phyloP scores from a whole-genome alignment of 2,113 vertebrate genomes.

The Pituophis catenifer region DNA sequence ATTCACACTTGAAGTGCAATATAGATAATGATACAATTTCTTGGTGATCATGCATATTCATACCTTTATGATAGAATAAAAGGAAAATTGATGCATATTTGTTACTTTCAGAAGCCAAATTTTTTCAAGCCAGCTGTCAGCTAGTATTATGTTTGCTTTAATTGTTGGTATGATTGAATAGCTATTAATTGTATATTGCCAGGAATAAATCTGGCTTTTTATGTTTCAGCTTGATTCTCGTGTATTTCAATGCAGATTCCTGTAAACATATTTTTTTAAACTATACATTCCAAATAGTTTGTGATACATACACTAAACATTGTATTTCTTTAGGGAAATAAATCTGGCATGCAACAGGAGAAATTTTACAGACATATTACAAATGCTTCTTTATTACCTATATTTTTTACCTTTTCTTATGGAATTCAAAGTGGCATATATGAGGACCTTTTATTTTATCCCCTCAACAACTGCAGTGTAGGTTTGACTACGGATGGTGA shows the following conservation, averaged over 20 bases:
- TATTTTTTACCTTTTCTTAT: conserved; percentile 11
- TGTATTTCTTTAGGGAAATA: background rate
- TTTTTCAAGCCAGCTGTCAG: conserved; percentile 52
- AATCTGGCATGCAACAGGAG: background rate
- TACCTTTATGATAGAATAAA: conserved; percentile 35
- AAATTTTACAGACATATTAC: background rate
- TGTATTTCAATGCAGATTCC: conserved; percentile 42
- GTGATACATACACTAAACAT: background rate
- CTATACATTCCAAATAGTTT: background rate
- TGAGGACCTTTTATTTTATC: background rate
- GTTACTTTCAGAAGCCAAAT: conserved; percentile 43
- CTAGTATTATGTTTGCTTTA: conserved; percentile 7
- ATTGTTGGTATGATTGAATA: conserved; percentile 16
- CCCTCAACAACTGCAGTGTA: background rate
- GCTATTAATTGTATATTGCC: background rate
- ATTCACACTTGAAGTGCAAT: conserved; percentile 58
- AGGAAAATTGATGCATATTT: conserved; percentile 48
- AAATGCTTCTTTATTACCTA: background rate
- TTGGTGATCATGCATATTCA: conserved; percentile 53
- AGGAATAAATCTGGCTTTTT: conserved; percentile 13
- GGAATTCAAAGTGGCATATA: background rate
- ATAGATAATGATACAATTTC: conserved; percentile 62
- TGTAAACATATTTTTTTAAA: conserved; percentile 44
- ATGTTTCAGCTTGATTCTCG: conserved; percentile 50
- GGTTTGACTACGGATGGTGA: background rate